Evolutionary conservation across 2,888 invertebrate species (phyloP).

Genomic region (Meganola albula): DNA sequence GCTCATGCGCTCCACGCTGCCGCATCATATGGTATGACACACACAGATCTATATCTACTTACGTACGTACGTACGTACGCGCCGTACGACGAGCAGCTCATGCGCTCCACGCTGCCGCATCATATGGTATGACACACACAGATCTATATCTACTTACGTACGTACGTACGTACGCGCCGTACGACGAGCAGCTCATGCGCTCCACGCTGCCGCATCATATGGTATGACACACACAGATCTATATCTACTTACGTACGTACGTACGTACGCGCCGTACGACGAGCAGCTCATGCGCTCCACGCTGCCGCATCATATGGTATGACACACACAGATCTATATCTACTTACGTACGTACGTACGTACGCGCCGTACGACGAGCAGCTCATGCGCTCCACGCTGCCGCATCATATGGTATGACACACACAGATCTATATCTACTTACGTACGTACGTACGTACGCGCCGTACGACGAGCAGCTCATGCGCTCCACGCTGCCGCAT

Average conservation of each 20-base stretch:
- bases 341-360: no score
- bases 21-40: slow-evolving; percentile 20
- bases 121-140: neutral
- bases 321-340: neutral
- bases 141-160: neutral
- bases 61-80: no score
- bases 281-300: slow-evolving; percentile 87
- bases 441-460: slow-evolving; percentile 52
- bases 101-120: slow-evolving; percentile 10
- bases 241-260: neutral
- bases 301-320: slow-evolving; percentile 22
- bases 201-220: slow-evolving; percentile 83
- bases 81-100: slow-evolving; percentile 76
- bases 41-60: no score
- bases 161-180: slow-evolving; percentile 58
- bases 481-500: slow-evolving; percentile 85
- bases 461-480: slow-evolving; percentile 83
- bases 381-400: slow-evolving; percentile 10
- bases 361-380: slow-evolving; percentile 76
- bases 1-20: slow-evolving; percentile 83
- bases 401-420: neutral
- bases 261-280: slow-evolving; percentile 82
- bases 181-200: slow-evolving; percentile 86
- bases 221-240: slow-evolving; percentile 1
- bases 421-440: neutral